Conservation (phyloP, 1,140 invertebrate genomes). For the Heliconius hewitsoni region DNA sequence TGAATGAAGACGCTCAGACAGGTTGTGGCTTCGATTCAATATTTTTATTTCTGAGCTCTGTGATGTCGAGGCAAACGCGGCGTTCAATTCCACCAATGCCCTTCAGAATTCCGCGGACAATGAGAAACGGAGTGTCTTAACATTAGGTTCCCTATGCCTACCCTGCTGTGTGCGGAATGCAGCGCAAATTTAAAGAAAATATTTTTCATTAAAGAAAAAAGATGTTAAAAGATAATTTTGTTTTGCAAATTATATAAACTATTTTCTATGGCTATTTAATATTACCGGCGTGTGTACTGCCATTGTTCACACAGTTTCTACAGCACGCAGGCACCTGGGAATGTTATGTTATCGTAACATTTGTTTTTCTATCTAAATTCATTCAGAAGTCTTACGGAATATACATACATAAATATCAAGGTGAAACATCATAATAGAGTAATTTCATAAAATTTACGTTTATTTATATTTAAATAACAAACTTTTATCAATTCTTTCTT, state of each 20-base stretch:
- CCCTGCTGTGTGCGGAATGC: no score
- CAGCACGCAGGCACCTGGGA: constrained; percentile 23
- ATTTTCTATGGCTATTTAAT: constrained; percentile 1
- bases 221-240: background rate
- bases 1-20: no score
- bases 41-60: no score
- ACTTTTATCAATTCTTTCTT: no score
- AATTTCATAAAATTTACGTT: background rate
- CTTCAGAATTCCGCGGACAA: no score
- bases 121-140: no score
- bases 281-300: background rate
- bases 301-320: constrained; percentile 20
- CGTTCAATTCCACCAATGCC: no score
- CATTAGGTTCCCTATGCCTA: no score
- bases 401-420: constrained; percentile 12
- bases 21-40: no score
- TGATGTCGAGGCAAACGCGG: no score
- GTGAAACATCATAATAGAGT: background rate
- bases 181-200: no score
- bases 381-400: constrained; percentile 16
- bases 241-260: background rate
- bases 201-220: background rate
- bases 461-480: background rate
- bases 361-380: constrained; percentile 18
- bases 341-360: constrained; percentile 22